Percentiles rank a stretch among this genome's conserved stretches.
These are phyloP conservation scores for Pteropus rufus DNA, from an alignment of 2,797 vertebrate genomes.

Conservation along the genomic window DNA sequence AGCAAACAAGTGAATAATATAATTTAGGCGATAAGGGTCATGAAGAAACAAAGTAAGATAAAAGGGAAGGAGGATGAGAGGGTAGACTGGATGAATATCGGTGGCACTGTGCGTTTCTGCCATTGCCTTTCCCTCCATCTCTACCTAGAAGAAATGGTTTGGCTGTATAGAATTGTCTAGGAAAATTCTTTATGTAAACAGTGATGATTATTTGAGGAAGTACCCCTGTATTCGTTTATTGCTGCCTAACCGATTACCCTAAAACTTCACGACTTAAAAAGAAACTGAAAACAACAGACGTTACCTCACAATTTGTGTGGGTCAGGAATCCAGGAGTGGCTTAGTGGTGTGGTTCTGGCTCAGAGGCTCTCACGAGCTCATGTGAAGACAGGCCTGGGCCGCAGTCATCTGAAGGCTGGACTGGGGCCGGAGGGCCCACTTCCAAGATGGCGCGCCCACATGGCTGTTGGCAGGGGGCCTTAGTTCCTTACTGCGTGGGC, in stretches of 20 bases:
- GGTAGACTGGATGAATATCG: not conserved
- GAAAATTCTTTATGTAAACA: not conserved
- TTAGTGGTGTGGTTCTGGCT: not conserved
- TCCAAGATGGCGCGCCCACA: accelerated
- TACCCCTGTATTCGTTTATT: not conserved
- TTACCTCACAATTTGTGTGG: not conserved
- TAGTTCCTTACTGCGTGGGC: not conserved
- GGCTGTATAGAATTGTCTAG: not conserved
- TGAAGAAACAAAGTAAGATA: not conserved
- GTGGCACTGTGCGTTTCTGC: accelerated
- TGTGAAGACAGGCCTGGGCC: not conserved
- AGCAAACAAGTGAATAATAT: not conserved
- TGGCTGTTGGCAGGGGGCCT: not conserved
- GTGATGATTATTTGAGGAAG: not conserved
- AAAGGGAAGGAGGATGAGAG: not conserved
- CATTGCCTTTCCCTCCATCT: accelerated
- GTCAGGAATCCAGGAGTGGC: not conserved
- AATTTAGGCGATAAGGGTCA: not conserved
- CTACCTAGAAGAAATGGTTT: not conserved
- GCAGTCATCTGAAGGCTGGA: not conserved
- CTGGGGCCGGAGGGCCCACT: not conserved
- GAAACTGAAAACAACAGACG: not conserved
- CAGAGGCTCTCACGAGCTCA: not conserved
- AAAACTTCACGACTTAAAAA: not conserved
- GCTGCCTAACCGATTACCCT: not conserved